Evolutionary conservation across 1,140 invertebrate genomes (phyloP).

Genomic region (Wiebesia pumilae): DNA sequence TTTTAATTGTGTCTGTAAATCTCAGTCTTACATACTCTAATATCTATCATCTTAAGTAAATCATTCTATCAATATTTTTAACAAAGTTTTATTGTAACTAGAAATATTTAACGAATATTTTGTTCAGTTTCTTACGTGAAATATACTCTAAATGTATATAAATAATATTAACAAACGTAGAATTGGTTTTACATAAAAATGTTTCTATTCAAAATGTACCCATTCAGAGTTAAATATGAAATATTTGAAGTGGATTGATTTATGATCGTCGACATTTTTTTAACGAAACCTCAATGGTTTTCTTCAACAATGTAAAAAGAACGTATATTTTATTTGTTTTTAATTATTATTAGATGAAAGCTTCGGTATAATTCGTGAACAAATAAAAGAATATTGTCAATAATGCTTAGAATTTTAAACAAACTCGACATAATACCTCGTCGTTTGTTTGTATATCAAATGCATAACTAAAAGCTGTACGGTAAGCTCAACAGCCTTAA

Average conservation of each 20-base stretch:
- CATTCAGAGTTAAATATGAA: constrained; percentile 3
- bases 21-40: too few species aligned
- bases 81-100: too few species aligned
- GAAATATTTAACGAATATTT: neutral
- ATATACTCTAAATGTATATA: neutral
- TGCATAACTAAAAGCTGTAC: neutral
- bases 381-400: constrained; percentile 10
- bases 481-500: constrained; percentile 28
- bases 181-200: neutral
- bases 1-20: too few species aligned
- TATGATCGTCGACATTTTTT: neutral
- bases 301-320: neutral
- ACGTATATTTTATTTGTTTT: neutral
- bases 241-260: constrained; percentile 19
- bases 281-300: neutral
- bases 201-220: neutral
- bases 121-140: neutral
- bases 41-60: too few species aligned
- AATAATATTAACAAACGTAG: neutral
- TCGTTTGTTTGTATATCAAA: constrained; percentile 24
- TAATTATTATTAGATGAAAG: neutral
- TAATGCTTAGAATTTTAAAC: constrained; percentile 1
- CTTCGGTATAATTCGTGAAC: neutral
- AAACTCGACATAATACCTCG: neutral
- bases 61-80: too few species aligned